Evolutionary conservation across 2,113 vertebrate species (phyloP).

Genomic region (Platycercus adscitus): DNA sequence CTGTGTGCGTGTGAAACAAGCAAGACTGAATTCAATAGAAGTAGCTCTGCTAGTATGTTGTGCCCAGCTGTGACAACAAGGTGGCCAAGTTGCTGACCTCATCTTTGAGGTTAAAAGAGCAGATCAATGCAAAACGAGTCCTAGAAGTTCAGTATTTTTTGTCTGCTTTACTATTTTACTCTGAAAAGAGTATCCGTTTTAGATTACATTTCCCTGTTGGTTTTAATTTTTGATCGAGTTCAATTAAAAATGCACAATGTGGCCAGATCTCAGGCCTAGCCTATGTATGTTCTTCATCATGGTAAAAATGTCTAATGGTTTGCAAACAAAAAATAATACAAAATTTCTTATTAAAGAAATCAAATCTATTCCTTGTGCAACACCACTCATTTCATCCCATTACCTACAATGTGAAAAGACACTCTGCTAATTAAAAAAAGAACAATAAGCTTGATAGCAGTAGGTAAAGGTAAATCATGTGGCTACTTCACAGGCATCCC

Average conservation of each 20-base stretch:
- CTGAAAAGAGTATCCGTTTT: not conserved
- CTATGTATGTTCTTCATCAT: not conserved
- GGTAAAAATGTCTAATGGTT: not conserved
- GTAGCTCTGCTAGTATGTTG: not conserved
- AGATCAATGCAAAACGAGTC: not conserved
- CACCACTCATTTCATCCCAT: not conserved
- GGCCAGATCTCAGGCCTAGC: not conserved
- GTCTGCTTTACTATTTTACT: not conserved
- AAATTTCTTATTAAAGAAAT: not conserved
- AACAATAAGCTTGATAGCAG: not conserved
- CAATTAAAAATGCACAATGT: not conserved
- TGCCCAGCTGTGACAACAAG: not conserved
- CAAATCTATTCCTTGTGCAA: not conserved
- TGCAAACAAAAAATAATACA: not conserved
- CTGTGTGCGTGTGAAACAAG: not conserved
- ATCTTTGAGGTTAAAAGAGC: not conserved
- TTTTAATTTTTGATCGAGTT: not conserved
- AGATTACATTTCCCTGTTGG: not conserved
- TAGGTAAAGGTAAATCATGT: accelerated
- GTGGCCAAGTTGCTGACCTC: not conserved
- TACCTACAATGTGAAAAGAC: not conserved
- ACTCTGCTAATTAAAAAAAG: not conserved
- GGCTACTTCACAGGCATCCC: not conserved
- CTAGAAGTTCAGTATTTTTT: not conserved
- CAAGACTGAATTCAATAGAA: accelerated